These are phyloP conservation scores for Actinia equina DNA, from an alignment of 64 coral and sea anemone species.

Conservation along the genomic window DNA sequence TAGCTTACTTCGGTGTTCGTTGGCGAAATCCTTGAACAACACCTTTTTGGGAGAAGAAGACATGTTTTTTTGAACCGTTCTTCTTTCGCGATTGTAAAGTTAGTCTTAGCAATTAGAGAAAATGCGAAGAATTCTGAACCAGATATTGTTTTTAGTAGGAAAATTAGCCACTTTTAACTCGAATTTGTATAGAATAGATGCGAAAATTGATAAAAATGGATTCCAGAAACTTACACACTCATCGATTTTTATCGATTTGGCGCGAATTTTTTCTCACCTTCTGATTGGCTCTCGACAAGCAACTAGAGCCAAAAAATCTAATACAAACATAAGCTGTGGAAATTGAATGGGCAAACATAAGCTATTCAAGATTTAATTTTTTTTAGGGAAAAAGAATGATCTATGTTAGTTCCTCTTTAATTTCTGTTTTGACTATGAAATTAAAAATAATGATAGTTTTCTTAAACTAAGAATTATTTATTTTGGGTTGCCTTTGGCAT, in stretches of 20 bases:
- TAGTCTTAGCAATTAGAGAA: background rate
- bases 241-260: constrained; percentile 4
- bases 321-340: background rate
- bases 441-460: background rate
- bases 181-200: no score
- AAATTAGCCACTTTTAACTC: background rate
- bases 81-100: background rate
- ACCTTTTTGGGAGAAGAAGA: background rate
- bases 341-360: background rate
- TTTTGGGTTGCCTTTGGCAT: background rate
- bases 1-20: constrained; percentile 51
- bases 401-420: background rate
- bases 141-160: background rate
- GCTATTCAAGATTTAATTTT: no score
- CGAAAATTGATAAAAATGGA: no score
- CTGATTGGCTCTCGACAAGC: background rate
- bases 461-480: background rate
- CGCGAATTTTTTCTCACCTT: constrained; percentile 7
- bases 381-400: no score
- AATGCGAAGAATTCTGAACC: background rate
- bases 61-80: background rate
- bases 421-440: background rate
- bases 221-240: background rate
- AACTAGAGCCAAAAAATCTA: background rate
- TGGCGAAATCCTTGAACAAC: constrained; percentile 58